Evolutionary conservation across 1,140 invertebrate genomes (phyloP).

Genomic region (Agrypnia vestita): DNA sequence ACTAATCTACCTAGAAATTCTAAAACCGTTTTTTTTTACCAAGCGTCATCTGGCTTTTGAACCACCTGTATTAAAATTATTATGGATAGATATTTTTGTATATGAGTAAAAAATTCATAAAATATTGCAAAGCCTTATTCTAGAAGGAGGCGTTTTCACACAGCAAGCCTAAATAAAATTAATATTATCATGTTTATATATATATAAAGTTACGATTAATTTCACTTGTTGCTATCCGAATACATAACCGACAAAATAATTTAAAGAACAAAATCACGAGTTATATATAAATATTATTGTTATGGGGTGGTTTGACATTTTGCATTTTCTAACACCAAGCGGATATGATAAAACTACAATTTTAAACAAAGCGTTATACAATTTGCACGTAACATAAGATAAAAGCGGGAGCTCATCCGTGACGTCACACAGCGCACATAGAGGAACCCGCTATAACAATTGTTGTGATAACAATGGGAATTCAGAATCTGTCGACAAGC

Average conservation of each 20-base stretch:
- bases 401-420: no score
- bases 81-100: conserved; percentile 2
- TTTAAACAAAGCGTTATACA: neutral
- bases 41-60: neutral
- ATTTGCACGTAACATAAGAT: neutral
- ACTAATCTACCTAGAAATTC: neutral
- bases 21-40: neutral
- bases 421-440: no score
- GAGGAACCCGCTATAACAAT: no score
- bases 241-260: neutral
- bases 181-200: conserved; percentile 16
- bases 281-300: neutral
- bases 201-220: conserved; percentile 9
- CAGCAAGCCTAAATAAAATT: conserved; percentile 19
- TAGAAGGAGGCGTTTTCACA: conserved; percentile 19
- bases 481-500: no score
- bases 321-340: neutral
- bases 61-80: conserved; percentile 1
- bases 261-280: neutral
- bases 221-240: conserved; percentile 16
- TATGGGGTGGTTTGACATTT: neutral
- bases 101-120: conserved; percentile 1
- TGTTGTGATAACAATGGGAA: no score
- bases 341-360: neutral
- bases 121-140: conserved; percentile 37